Percentiles rank a stretch among this genome's conserved stretches.
Evolutionary conservation across 2,888 invertebrate genomes (phyloP).

Genomic region (Homarus gammarus): DNA sequence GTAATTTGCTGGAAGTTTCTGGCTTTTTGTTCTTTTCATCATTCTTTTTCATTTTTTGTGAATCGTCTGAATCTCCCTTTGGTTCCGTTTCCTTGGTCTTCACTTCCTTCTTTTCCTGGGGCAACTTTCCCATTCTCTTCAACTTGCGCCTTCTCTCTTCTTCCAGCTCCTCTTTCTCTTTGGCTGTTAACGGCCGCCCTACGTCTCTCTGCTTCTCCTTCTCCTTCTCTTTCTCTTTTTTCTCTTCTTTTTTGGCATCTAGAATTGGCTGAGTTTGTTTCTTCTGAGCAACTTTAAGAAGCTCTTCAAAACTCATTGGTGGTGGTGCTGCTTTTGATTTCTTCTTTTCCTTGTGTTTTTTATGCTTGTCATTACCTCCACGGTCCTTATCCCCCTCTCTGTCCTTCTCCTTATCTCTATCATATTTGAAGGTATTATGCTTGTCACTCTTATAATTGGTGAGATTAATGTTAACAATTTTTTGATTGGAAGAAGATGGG

Average conservation of each 20-base stretch:
- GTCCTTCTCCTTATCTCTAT: constrained; percentile 79
- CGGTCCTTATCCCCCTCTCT: not conserved
- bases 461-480: constrained; percentile 47
- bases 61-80: not conserved
- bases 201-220: constrained; percentile 80
- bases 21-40: constrained; percentile 25
- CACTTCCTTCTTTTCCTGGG: constrained; percentile 76
- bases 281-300: constrained; percentile 85
- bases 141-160: constrained; percentile 81
- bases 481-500: not conserved
- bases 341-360: constrained; percentile 78
- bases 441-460: constrained; percentile 68
- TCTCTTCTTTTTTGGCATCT: constrained; percentile 17
- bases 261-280: constrained; percentile 47
- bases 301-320: constrained; percentile 87
- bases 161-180: constrained; percentile 87
- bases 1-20: constrained; percentile 39
- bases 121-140: constrained; percentile 76
- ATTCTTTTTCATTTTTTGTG: constrained; percentile 31
- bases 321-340: constrained; percentile 83
- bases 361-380: constrained; percentile 29
- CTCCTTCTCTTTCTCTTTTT: constrained; percentile 67
- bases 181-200: constrained; percentile 89
- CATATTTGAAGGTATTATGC: constrained; percentile 22
- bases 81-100: constrained; percentile 64